A percentile compares a stretch with the other conserved stretches of the same genome.
phyloP scores from a whole-genome alignment of 2,113 vertebrate genomes.

The Protobothrops mucrosquamatus region DNA sequence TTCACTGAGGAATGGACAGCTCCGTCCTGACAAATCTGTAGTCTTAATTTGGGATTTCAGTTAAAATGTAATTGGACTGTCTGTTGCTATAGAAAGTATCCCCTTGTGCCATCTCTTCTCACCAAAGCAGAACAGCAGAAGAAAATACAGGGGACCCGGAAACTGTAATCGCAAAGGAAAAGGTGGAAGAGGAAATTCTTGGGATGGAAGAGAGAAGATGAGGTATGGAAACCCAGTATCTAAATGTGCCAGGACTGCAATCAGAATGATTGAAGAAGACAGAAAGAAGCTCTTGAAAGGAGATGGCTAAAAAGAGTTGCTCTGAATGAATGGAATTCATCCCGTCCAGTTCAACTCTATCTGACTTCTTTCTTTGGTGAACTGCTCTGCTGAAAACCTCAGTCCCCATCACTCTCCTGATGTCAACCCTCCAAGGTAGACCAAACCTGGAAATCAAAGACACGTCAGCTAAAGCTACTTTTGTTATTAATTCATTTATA shows the following conservation, averaged over 20 bases:
- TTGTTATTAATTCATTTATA: neutral
- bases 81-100: too few species aligned
- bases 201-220: neutral
- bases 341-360: neutral
- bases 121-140: neutral
- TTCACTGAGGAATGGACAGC: conserved; percentile 8
- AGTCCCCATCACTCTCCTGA: neutral
- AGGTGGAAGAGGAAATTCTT: too few species aligned
- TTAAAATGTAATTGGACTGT: conserved; percentile 1
- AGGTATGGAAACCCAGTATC: neutral
- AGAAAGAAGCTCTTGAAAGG: neutral
- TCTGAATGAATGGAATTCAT: neutral
- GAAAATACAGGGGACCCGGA: neutral
- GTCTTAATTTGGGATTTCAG: conserved; percentile 15
- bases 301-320: neutral
- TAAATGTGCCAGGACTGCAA: too few species aligned
- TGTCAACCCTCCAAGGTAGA: neutral
- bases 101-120: neutral
- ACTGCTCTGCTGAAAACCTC: neutral
- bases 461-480: neutral
- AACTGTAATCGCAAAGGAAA: neutral
- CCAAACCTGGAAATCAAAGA: neutral
- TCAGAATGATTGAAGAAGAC: neutral
- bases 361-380: neutral
- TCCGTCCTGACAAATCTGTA: neutral